Conservation (phyloP, 64 coral and sea anemone genomes). For the Pocillopora damicornis region DNA sequence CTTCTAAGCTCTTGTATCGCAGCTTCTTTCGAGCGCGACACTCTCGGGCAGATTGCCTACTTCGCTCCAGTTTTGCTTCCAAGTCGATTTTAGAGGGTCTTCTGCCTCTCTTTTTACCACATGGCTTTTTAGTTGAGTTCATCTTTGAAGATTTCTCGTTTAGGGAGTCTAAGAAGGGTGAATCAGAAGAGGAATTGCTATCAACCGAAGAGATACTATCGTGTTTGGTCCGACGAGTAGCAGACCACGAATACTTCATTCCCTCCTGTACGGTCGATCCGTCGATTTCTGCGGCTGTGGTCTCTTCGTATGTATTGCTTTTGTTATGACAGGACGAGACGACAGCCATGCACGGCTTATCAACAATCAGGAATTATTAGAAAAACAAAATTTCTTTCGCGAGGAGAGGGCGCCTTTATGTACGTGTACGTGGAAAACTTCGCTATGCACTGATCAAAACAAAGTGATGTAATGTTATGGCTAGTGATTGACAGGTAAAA, state of each 20-base stretch:
- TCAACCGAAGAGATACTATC: conserved; percentile 99
- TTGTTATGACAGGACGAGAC: background rate
- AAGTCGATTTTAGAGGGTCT: conserved; percentile 95
- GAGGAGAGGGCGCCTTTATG: background rate
- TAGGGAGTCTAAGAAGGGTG: conserved; percentile 59
- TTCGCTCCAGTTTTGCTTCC: conserved; percentile 98
- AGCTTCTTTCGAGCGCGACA: conserved; percentile 96
- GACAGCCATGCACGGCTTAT: conserved; percentile 19
- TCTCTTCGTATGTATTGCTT: conserved; percentile 48
- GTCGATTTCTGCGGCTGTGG: conserved; percentile 62
- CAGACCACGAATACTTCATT: conserved; percentile 59
- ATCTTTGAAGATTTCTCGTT: conserved; percentile 44
- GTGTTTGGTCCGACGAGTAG: conserved; percentile 79
- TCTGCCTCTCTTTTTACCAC: conserved; percentile 88
- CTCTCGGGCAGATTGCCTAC: conserved; percentile 91
- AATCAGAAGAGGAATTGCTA: conserved; percentile 87
- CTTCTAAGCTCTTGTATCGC: conserved; percentile 82
- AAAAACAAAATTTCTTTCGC: background rate
- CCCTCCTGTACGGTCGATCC: conserved; percentile 41
- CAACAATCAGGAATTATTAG: conserved; percentile 1
- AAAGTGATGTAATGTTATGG: conserved; percentile 68
- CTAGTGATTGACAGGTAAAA: conserved; percentile 4
- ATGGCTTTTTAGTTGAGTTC: conserved; percentile 58
- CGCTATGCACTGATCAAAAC: conserved; percentile 35
- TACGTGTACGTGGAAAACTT: background rate